These are phyloP conservation scores for Allolobophora icterica DNA, from an alignment of 2,888 invertebrate species.

Conservation along the genomic window DNA sequence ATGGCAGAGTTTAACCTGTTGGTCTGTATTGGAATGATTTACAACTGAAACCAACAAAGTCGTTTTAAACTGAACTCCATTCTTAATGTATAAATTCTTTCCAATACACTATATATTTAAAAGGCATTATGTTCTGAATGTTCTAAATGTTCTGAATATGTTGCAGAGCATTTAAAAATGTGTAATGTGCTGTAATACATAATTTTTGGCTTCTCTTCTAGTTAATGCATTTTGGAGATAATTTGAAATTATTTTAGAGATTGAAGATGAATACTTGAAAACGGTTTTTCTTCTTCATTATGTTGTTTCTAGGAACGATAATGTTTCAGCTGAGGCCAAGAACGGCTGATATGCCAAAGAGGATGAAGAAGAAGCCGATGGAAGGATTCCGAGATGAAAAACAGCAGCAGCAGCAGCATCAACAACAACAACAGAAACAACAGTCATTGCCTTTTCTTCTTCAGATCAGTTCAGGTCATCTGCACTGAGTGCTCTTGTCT, in stretches of 20 bases:
- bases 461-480: constrained; percentile 74
- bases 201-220: neutral
- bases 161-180: neutral
- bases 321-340: constrained; percentile 95
- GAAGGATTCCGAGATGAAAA: constrained; percentile 24
- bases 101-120: neutral
- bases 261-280: neutral
- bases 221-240: neutral
- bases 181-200: neutral
- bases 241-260: neutral
- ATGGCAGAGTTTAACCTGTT: neutral
- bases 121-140: neutral
- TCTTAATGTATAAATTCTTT: neutral
- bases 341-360: constrained; percentile 75
- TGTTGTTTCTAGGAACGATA: constrained; percentile 63
- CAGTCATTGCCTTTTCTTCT: constrained; percentile 73
- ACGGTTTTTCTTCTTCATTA: neutral
- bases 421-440: constrained; percentile 44
- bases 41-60: neutral
- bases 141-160: neutral
- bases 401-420: neutral
- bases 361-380: constrained; percentile 34
- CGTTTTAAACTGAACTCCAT: neutral
- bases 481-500: neutral
- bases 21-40: neutral